phyloP scores from a whole-genome alignment of 2,113 vertebrate species.

The Oncorhynchus kisutch region DNA sequence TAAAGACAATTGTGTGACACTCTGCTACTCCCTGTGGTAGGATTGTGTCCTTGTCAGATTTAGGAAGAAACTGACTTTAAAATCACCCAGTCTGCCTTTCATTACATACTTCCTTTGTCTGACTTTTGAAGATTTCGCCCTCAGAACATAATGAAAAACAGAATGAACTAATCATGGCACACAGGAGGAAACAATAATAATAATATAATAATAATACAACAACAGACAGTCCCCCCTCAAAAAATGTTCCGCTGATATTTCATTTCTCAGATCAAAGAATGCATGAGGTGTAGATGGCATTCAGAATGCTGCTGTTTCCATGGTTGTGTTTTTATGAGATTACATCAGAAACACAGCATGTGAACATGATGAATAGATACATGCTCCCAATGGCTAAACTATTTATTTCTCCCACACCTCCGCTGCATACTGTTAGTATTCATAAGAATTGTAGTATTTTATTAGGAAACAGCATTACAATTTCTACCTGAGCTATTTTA shows the following conservation, averaged over 20 bases:
- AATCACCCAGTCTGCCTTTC: constrained; percentile 50
- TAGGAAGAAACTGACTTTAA: constrained; percentile 9
- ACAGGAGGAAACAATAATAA: constrained; percentile 23
- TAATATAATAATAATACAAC: constrained; percentile 6
- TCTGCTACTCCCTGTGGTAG: too few species aligned
- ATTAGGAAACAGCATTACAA: background rate
- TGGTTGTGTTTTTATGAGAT: constrained; percentile 13
- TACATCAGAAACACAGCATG: constrained; percentile 13
- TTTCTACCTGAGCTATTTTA: background rate
- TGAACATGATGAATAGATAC: constrained; percentile 9
- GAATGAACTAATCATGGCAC: constrained; percentile 45
- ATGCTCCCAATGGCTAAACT: constrained; percentile 5
- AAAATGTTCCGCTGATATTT: constrained; percentile 1
- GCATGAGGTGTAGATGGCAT: background rate
- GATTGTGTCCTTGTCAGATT: too few species aligned
- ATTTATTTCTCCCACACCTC: background rate
- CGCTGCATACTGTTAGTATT: background rate
- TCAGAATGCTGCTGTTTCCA: constrained; percentile 13
- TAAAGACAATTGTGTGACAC: background rate
- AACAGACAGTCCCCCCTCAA: constrained; percentile 17
- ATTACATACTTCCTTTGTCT: constrained; percentile 33
- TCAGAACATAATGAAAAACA: constrained; percentile 31
- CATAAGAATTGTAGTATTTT: too few species aligned
- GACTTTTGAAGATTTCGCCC: background rate
- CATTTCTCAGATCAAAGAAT: constrained; percentile 36